These are phyloP conservation scores for Grallaria varia DNA, from an alignment of 2,113 vertebrate species.

Conservation along the genomic window DNA sequence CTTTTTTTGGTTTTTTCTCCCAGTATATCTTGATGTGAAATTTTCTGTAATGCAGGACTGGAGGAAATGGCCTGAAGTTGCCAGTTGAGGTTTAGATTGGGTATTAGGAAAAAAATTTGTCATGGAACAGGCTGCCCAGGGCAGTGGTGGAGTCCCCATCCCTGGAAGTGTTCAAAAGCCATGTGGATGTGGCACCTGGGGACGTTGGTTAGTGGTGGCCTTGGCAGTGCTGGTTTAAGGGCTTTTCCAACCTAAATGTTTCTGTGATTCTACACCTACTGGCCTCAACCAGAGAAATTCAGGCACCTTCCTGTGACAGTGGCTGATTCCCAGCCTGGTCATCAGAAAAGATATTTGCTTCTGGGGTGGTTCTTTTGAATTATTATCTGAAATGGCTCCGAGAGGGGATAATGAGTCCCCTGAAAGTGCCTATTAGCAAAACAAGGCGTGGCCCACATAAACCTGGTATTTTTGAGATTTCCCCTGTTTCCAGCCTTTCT, in stretches of 20 bases:
- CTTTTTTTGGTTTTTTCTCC: fast-evolving
- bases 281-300: background rate
- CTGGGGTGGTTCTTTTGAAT: background rate
- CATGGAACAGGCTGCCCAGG: background rate
- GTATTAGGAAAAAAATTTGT: background rate
- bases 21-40: background rate
- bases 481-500: background rate
- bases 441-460: background rate
- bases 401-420: background rate
- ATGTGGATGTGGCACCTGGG: background rate
- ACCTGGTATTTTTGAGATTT: background rate
- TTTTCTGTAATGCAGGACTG: background rate
- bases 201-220: background rate
- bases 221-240: fast-evolving
- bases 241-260: background rate
- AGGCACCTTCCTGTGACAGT: background rate
- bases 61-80: background rate
- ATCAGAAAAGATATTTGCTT: background rate
- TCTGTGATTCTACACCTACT: background rate
- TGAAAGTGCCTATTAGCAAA: background rate
- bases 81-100: background rate
- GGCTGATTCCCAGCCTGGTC: background rate
- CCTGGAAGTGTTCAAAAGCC: background rate
- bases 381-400: background rate
- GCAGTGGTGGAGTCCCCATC: background rate